These are phyloP conservation scores for Labeo catla DNA, from an alignment of 2,113 vertebrate species.

Conservation along the genomic window DNA sequence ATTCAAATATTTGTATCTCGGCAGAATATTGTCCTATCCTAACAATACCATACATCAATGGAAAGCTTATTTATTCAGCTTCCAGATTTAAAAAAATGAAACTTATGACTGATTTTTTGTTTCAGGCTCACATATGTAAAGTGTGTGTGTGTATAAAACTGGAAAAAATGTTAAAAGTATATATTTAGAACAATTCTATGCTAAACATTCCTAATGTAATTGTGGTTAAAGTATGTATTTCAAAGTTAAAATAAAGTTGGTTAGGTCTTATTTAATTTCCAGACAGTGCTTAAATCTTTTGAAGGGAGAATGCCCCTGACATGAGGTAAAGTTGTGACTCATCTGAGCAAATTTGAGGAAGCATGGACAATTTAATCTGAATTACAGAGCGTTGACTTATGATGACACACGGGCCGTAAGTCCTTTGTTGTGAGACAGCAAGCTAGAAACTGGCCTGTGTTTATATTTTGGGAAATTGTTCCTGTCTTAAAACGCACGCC, in stretches of 20 bases:
- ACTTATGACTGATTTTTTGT: too few relatives aligned
- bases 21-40: too few relatives aligned
- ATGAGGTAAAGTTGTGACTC: constrained; percentile 70
- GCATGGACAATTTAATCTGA: constrained; percentile 75
- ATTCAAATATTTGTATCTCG: too few relatives aligned
- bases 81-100: too few relatives aligned
- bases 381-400: constrained; percentile 71
- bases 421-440: constrained; percentile 43
- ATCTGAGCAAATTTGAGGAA: constrained; percentile 69
- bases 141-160: too few relatives aligned
- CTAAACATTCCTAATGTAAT: background rate
- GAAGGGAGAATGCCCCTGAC: constrained; percentile 74
- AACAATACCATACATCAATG: too few relatives aligned
- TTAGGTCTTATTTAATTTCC: constrained; percentile 15
- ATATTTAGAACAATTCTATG: background rate
- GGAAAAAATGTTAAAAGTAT: background rate
- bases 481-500: background rate
- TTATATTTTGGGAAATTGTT: background rate
- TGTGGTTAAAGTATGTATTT: constrained; percentile 3
- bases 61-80: too few relatives aligned
- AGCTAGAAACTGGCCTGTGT: constrained; percentile 19
- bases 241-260: background rate
- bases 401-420: constrained; percentile 66
- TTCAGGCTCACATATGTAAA: too few relatives aligned
- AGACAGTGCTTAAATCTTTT: constrained; percentile 67